These are phyloP conservation scores for Rhinolophus ferrumequinum DNA, from an alignment of 2,113 vertebrate genomes.

Conservation along the genomic window DNA sequence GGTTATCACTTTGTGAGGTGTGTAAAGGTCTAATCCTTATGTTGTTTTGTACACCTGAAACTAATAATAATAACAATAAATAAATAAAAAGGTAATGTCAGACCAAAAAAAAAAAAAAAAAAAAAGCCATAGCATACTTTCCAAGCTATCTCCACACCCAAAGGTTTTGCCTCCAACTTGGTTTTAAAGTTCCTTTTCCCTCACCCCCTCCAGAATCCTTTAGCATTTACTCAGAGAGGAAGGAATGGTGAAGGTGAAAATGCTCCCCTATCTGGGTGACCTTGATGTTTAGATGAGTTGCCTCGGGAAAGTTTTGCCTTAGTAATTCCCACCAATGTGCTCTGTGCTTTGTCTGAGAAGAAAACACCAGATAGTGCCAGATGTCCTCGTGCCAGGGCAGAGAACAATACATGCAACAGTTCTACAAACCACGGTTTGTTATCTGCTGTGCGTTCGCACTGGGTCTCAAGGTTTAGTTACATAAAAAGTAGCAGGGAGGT, in stretches of 20 bases:
- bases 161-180: not conserved
- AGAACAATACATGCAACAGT: not conserved
- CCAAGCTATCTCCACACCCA: not conserved
- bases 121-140: not conserved
- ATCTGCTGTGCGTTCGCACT: not conserved
- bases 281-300: not conserved
- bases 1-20: too few species aligned
- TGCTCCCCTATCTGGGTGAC: slow-evolving; percentile 1
- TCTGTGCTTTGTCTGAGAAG: slow-evolving; percentile 33
- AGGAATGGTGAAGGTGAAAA: not conserved
- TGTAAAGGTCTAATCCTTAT: too few species aligned
- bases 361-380: not conserved
- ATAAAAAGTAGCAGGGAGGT: not conserved
- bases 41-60: too few species aligned
- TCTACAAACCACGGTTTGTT: not conserved
- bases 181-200: not conserved
- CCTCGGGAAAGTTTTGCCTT: not conserved
- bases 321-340: not conserved
- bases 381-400: not conserved
- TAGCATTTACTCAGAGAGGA: not conserved
- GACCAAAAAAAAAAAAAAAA: too few species aligned
- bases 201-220: not conserved
- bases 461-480: not conserved
- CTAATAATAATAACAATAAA: too few species aligned
- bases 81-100: too few species aligned